Conservation (phyloP, 2,888 invertebrate genomes). For the Argyresthia albistria region DNA sequence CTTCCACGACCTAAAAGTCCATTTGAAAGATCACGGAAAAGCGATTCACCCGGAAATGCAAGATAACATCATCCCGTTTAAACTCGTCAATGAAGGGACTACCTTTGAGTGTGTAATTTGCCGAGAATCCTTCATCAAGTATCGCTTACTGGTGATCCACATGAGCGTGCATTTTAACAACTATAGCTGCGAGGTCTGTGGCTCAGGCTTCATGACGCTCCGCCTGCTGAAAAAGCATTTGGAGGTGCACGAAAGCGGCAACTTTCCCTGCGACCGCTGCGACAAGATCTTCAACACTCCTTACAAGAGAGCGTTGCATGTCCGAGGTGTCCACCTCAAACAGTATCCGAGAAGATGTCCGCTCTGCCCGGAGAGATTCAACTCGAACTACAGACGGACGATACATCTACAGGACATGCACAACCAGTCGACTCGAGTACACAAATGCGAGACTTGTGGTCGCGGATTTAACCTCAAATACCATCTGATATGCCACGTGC, state of each 20-base stretch:
- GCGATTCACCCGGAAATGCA: constrained; percentile 44
- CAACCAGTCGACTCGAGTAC: constrained; percentile 54
- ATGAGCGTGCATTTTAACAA: constrained; percentile 65
- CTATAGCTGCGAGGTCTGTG: constrained; percentile 61
- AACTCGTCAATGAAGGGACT: constrained; percentile 29
- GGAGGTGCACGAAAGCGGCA: constrained; percentile 58
- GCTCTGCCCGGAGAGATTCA: constrained; percentile 57
- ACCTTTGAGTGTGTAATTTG: constrained; percentile 53
- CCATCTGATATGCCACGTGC: constrained; percentile 53
- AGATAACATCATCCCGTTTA: constrained; percentile 60
- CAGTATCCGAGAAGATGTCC: constrained; percentile 53
- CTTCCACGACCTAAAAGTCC: constrained; percentile 38
- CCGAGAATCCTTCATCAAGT: constrained; percentile 48
- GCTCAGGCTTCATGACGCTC: constrained; percentile 58
- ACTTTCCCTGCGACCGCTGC: constrained; percentile 52
- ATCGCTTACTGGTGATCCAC: constrained; percentile 53
- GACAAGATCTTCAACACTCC: constrained; percentile 53
- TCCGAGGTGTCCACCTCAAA: constrained; percentile 55
- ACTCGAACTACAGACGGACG: constrained; percentile 56
- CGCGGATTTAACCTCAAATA: constrained; percentile 57
- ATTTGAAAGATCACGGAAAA: constrained; percentile 49
- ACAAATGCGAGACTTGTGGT: constrained; percentile 57
- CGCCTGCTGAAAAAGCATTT: constrained; percentile 55
- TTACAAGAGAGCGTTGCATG: constrained; percentile 47
- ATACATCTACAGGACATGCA: constrained; percentile 63